Evolutionary conservation across 2,888 invertebrate genomes (phyloP), one percentile per base, ranked within the genome.

Genomic region (Holacanthella duospinosa): DNA sequence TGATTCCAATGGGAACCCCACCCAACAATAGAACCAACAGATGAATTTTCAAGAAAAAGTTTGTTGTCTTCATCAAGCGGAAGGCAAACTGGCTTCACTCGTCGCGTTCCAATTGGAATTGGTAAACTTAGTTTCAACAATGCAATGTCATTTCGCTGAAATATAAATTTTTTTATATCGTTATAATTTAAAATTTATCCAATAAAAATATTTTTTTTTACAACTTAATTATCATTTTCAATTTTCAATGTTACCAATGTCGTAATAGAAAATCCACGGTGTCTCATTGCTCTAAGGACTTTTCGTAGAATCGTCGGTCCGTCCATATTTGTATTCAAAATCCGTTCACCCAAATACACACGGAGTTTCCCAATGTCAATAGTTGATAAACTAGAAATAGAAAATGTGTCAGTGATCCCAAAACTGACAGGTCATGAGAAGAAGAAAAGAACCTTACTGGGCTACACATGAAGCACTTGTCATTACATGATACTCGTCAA

Each of bases 361-460:
- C 87, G 88, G 62, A 92, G 75, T 60, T 89, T 82, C 0, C 89
- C 88, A 1, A 91, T 90, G 76, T 91, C 90, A 87, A 88, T 89
- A 0, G 89, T 88, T 60, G 86, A 89, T 90, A 91, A 90, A 73
- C 90, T 90, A 76, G 43, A 77, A 77, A 6, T 4, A 55, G 4
- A 27, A n/a, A n/a, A n/a, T n/a, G n/a, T n/a, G n/a, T n/a, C n/a
- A n/a, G n/a, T n/a, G n/a, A n/a, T n/a, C n/a, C n/a, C n/a, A n/a
- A n/a, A n/a, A n/a, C n/a, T n/a, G n/a, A n/a, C n/a, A n/a, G n/a
- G n/a, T n/a, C n/a, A n/a, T n/a, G n/a, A n/a, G n/a, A n/a, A n/a
- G n/a, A n/a, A n/a, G n/a, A n/a, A n/a, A n/a, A n/a, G n/a, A n/a
- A n/a, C 6, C 48, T 48, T 48, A 48, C 28, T 58, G 58, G 16